Base-by-base conservation (phyloP, 2,797 vertebrate species). In the Lepilemur septentrionalis region DNA sequence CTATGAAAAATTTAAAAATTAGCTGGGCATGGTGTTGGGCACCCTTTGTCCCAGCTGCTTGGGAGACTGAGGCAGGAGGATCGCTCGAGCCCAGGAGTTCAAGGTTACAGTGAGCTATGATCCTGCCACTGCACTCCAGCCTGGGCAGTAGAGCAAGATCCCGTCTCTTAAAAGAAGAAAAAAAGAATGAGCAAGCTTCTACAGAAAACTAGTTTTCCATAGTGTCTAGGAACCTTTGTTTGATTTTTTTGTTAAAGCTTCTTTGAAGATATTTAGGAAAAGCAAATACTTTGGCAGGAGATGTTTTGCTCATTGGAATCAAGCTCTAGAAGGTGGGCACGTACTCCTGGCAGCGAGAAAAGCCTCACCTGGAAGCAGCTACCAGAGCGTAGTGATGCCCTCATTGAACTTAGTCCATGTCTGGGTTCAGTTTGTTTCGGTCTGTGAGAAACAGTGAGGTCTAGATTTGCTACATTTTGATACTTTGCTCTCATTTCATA, bases 401-500 rank as follows among this genome's bases (percentile, higher is more conserved):
- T 43, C 20, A 0, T n/a, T 15, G 2, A 0, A 20, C 2, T 46
- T 3, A 17, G 55, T 8, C 3, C 5, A 13, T 23, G 12, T 4
- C 32, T 20, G 12, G 3, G 0, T 52, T 10, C 25, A 2, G 59
- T 69, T 30, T 6, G 23, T 38, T 15, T 12, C 14, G 1, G 6
- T 23, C 38, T 63, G 0, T 43, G 28, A 9, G 6, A 28, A 8
- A 2, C 0, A 1, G 63, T 46, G 22, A 13, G 2, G 46, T 20
- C 38, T 2, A 0, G 80, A 0, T 2, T 1, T 1, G 22, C 23
- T 35, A 3, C 8, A 5, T 13, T 15, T 5, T 57, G 69, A 57
- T 15, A 3, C 88, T 48, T 4, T 17, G 67, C 96, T 95, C 78
- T 96, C 80, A 7, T 67, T 96, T 38, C 38, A 12, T 79, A 99